Conservation (phyloP, 2,888 invertebrate species). For the Ochlodes sylvanus region DNA sequence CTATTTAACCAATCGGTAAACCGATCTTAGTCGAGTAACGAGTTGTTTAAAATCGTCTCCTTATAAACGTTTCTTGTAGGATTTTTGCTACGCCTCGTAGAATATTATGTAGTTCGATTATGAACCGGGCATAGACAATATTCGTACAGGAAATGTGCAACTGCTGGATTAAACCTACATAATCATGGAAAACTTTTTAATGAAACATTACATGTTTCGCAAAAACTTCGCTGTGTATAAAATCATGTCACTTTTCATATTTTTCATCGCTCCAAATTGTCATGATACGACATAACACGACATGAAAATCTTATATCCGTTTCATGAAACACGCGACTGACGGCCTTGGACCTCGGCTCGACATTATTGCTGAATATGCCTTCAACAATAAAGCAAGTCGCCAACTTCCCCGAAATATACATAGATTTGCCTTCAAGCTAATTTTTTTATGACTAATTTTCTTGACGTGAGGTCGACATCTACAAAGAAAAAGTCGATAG, state of each 20-base stretch:
- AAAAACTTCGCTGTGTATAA: constrained; percentile 16
- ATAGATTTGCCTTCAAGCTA: neutral
- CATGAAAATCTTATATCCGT: constrained; percentile 46
- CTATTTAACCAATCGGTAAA: no score
- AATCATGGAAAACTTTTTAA: neutral
- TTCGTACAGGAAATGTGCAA: no score
- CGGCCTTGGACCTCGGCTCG: constrained; percentile 43
- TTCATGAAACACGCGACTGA: constrained; percentile 45
- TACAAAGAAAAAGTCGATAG: neutral
- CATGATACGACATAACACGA: constrained; percentile 46
- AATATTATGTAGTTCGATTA: no score
- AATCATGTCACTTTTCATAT: constrained; percentile 21
- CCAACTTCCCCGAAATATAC: constrained; percentile 18
- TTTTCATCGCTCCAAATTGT: constrained; percentile 41
- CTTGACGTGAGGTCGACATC: constrained; percentile 1
- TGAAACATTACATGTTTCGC: neutral
- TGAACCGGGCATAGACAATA: no score
- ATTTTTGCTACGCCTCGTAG: no score
- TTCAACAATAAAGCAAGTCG: constrained; percentile 17
- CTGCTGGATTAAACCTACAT: neutral
- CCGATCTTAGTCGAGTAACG: no score
- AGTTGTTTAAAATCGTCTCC: no score
- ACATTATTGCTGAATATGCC: constrained; percentile 27
- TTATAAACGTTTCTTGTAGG: no score
- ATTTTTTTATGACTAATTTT: constrained; percentile 15